Conservation (phyloP, 2,113 vertebrate species). For the Neoarius graeffei region DNA sequence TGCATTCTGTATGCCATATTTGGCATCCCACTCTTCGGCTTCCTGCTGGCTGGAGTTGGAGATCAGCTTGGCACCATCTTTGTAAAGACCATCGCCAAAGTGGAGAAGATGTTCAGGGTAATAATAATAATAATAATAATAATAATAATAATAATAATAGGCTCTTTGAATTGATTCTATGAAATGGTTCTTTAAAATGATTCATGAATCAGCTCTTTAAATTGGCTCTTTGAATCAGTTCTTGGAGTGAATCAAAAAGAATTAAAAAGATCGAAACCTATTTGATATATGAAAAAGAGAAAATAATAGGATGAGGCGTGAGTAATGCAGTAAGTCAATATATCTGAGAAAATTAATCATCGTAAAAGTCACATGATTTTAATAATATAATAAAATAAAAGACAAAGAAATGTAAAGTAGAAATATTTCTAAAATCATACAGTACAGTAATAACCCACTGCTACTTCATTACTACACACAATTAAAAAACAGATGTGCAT, state of each 20-base stretch:
- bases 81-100: conserved; percentile 92
- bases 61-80: conserved; percentile 98
- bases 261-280: background rate
- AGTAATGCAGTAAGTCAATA: background rate
- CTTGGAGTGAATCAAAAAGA: background rate
- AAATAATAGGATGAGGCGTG: background rate
- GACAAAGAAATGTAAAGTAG: background rate
- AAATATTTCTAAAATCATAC: background rate
- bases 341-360: background rate
- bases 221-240: background rate
- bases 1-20: conserved; percentile 97
- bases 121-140: conserved; percentile 58
- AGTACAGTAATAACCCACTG: background rate
- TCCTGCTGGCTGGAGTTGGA: conserved; percentile 92
- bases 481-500: background rate
- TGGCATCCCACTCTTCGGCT: conserved; percentile 95
- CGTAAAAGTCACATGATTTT: background rate
- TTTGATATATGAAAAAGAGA: background rate
- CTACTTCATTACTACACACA: background rate
- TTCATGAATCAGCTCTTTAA: too few species aligned
- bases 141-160: too few species aligned
- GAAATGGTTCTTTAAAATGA: background rate
- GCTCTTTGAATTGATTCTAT: background rate
- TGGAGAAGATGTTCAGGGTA: conserved; percentile 96
- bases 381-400: background rate